Percentiles rank a stretch among this genome's conserved stretches.
phyloP scores from a whole-genome alignment of 2,797 vertebrate species.

The Pogonophryne albipinna region DNA sequence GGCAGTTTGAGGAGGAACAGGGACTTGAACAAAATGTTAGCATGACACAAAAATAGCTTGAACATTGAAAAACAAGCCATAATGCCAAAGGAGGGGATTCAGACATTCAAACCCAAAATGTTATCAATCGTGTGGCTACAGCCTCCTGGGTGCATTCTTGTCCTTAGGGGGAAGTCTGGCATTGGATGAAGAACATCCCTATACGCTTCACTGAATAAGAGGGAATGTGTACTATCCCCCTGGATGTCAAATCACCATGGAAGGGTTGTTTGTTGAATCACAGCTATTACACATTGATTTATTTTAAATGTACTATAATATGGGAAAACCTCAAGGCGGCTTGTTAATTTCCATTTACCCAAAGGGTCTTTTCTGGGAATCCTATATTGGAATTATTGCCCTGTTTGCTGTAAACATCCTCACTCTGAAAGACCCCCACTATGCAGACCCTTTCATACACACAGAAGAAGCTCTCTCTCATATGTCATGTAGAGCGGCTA shows the following conservation, averaged over 20 bases:
- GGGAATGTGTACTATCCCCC: slow-evolving; percentile 31
- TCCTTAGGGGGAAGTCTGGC: slow-evolving; percentile 41
- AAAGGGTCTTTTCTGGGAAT: slow-evolving; percentile 43
- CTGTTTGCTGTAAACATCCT: slow-evolving; percentile 76
- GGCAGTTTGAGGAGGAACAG: slow-evolving; percentile 44
- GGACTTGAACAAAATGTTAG: slow-evolving; percentile 20
- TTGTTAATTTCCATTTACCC: slow-evolving; percentile 71
- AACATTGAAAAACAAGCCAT: slow-evolving; percentile 31
- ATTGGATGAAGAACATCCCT: slow-evolving; percentile 58
- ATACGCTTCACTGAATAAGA: slow-evolving; percentile 31
- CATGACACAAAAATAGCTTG: slow-evolving; percentile 29
- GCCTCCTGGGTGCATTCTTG: slow-evolving; percentile 9
- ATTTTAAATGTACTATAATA: slow-evolving; percentile 41
- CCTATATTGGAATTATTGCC: slow-evolving; percentile 44
- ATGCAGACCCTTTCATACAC: slow-evolving; percentile 58
- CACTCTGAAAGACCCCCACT: slow-evolving; percentile 60
- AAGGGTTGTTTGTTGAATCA: slow-evolving; percentile 43
- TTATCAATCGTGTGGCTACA: slow-evolving; percentile 28
- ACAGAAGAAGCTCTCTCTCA: slow-evolving; percentile 63
- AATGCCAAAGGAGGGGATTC: slow-evolving; percentile 23
- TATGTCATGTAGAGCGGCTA: slow-evolving; percentile 41
- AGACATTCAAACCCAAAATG: slow-evolving; percentile 31
- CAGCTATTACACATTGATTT: slow-evolving; percentile 40
- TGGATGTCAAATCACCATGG: slow-evolving; percentile 31
- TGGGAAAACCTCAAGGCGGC: slow-evolving; percentile 14